phyloP scores from a whole-genome alignment of 2,888 invertebrate genomes.

The Tortrix viridana region DNA sequence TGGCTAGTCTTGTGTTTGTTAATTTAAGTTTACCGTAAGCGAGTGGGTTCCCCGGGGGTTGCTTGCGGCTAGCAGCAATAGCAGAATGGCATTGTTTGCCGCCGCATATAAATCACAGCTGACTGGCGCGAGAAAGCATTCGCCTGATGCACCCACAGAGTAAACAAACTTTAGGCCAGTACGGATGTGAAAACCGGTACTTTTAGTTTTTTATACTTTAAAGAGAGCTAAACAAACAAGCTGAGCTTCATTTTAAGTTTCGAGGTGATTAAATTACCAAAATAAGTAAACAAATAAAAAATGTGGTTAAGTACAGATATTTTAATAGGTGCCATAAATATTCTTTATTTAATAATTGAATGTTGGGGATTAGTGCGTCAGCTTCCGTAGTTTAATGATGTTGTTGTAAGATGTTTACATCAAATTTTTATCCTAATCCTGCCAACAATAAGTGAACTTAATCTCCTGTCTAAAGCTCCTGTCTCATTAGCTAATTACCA shows the following conservation, averaged over 20 bases:
- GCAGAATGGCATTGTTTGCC: slow-evolving; percentile 72
- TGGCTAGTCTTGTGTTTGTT: slow-evolving; percentile 43
- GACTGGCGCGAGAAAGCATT: slow-evolving; percentile 50
- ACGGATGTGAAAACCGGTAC: slow-evolving; percentile 1
- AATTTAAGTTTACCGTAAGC: slow-evolving; percentile 81
- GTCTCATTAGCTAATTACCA: slow-evolving; percentile 7
- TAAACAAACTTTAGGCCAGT: slow-evolving; percentile 53
- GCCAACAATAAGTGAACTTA: neutral
- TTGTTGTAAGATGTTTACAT: neutral
- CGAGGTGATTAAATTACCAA: too few species aligned
- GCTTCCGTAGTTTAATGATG: neutral
- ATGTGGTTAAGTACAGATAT: too few species aligned
- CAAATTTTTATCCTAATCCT: neutral
- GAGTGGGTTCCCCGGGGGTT: slow-evolving; percentile 62
- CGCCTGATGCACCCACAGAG: slow-evolving; percentile 51
- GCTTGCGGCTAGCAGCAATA: slow-evolving; percentile 59
- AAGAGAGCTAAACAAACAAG: too few species aligned
- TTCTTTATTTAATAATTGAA: neutral
- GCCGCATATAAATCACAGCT: slow-evolving; percentile 79
- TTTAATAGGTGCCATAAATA: slow-evolving; percentile 1
- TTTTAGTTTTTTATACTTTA: slow-evolving; percentile 10
- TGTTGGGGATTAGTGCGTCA: neutral
- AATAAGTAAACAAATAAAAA: too few species aligned
- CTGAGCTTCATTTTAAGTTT: too few species aligned
- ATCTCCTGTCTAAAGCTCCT: slow-evolving; percentile 14